These are phyloP conservation scores for Sardina pilchardus DNA, from an alignment of 2,113 vertebrate genomes.

Conservation along the genomic window DNA sequence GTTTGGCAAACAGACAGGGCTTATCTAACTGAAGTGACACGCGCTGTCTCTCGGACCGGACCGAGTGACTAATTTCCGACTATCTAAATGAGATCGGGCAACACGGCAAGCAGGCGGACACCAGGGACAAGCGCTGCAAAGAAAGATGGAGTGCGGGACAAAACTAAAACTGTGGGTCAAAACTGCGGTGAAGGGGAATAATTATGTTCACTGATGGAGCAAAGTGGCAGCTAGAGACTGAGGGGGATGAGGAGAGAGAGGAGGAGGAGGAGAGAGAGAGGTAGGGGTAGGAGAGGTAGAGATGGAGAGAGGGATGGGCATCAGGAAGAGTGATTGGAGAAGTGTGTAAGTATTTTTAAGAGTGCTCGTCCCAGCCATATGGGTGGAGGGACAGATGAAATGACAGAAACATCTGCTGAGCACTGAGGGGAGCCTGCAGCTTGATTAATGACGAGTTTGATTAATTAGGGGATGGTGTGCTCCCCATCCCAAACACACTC, in stretches of 20 bases:
- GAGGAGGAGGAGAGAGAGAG: not conserved
- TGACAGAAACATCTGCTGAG: conserved; percentile 45
- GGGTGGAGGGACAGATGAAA: conserved; percentile 37
- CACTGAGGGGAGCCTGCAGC: conserved; percentile 21
- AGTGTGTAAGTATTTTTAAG: not conserved
- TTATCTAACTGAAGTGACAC: conserved; percentile 51
- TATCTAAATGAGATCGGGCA: conserved; percentile 66
- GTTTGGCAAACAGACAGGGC: not conserved
- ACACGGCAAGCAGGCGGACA: conserved; percentile 37
- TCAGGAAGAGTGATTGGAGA: conserved; percentile 29
- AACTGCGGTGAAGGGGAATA: not conserved
- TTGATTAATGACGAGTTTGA: conserved; percentile 45
- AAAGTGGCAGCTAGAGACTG: not conserved
- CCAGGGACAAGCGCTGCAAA: not conserved
- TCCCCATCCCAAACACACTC: not conserved
- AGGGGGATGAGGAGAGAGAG: not conserved
- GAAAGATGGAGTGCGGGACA: not conserved
- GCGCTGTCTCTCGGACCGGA: conserved; percentile 49
- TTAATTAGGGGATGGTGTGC: conserved; percentile 34
- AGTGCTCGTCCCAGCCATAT: conserved; percentile 36
- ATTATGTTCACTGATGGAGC: not conserved
- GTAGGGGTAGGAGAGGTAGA: not conserved
- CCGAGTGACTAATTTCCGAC: conserved; percentile 59
- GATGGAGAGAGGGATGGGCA: not conserved
- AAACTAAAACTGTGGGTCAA: not conserved